These are phyloP conservation scores for Lobophora halterata DNA, from an alignment of 2,888 invertebrate species.

Conservation along the genomic window DNA sequence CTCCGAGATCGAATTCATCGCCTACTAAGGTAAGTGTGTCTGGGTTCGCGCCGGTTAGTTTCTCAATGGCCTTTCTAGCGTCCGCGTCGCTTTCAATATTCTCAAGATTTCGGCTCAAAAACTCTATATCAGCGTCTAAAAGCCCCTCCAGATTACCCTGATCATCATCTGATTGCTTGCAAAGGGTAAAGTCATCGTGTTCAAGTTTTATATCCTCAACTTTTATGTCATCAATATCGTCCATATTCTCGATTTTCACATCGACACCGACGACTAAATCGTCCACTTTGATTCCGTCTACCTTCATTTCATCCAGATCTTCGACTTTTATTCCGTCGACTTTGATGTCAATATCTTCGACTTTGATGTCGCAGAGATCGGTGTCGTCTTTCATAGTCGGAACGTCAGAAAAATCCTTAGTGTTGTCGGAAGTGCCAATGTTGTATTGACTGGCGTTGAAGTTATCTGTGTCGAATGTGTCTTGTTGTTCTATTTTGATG, in stretches of 20 bases:
- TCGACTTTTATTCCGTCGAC: conserved; percentile 69
- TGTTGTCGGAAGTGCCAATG: conserved; percentile 57
- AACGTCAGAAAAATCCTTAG: conserved; percentile 63
- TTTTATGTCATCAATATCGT: conserved; percentile 64
- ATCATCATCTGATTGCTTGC: conserved; percentile 63
- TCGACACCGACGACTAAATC: conserved; percentile 53
- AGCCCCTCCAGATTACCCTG: conserved; percentile 68
- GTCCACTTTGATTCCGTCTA: conserved; percentile 67
- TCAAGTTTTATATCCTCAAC: conserved; percentile 73
- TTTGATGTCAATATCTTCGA: conserved; percentile 73
- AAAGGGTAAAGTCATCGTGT: conserved; percentile 63
- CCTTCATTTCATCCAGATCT: conserved; percentile 67
- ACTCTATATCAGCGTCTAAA: conserved; percentile 74
- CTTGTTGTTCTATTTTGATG: conserved; percentile 65
- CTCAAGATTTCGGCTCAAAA: conserved; percentile 71
- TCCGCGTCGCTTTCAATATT: conserved; percentile 77
- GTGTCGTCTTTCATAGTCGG: conserved; percentile 64
- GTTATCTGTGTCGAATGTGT: conserved; percentile 58
- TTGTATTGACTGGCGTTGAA: conserved; percentile 65
- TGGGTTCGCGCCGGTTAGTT: conserved; percentile 71
- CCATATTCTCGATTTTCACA: conserved; percentile 68
- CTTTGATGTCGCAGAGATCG: conserved; percentile 72
- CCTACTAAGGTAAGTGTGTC: conserved; percentile 72
- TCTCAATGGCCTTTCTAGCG: conserved; percentile 76
- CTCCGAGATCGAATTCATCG: conserved; percentile 74